Conservation (phyloP, 1,140 invertebrate genomes). For the Plutomurus gul region DNA sequence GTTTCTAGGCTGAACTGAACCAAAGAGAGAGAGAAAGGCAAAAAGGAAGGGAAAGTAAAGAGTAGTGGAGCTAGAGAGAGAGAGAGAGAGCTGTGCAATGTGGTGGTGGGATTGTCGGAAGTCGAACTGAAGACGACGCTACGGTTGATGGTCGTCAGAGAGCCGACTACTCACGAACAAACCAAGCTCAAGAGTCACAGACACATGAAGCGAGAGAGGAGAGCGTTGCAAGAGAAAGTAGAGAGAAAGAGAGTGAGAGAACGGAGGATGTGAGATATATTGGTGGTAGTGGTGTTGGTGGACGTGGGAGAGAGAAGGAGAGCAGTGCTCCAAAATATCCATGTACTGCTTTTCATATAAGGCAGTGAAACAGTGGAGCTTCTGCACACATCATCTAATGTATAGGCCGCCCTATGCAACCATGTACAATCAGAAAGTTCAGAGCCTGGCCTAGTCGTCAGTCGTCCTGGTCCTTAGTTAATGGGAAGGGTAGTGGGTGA, state of each 20-base stretch:
- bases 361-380: no score
- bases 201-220: background rate
- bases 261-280: background rate
- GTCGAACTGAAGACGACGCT: conserved; percentile 18
- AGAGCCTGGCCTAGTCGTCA: no score
- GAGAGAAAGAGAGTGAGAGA: no score
- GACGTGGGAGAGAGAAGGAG: no score
- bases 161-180: conserved; percentile 13
- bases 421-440: no score
- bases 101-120: background rate
- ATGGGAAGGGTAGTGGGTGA: background rate
- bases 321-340: no score
- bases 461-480: background rate
- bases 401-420: no score
- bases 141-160: conserved; percentile 16
- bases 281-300: no score
- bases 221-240: no score
- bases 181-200: conserved; percentile 20
- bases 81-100: background rate
- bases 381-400: no score
- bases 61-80: background rate
- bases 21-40: background rate
- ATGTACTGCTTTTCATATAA: no score
- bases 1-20: background rate
- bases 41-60: background rate